These are phyloP conservation scores for Malurus melanocephalus DNA, from an alignment of 2,113 vertebrate genomes.

Conservation along the genomic window DNA sequence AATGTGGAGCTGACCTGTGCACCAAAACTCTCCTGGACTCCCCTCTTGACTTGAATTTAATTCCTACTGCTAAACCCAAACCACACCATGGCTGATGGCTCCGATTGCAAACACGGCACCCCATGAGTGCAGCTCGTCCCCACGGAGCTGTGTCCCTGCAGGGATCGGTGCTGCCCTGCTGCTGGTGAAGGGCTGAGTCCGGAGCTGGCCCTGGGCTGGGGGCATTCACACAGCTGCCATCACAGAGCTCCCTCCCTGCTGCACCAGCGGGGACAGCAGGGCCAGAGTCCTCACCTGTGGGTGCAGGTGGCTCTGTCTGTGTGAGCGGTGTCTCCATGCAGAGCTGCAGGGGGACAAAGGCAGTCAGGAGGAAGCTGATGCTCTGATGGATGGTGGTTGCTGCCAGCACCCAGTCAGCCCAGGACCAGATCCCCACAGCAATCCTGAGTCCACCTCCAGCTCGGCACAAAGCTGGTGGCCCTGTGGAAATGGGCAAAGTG, in stretches of 20 bases:
- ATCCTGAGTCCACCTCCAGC: neutral
- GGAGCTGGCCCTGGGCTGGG: accelerated
- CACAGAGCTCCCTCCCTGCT: accelerated
- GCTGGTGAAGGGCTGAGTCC: accelerated
- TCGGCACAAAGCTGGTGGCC: neutral
- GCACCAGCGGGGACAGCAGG: neutral
- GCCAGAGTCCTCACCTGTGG: accelerated
- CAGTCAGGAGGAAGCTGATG: neutral
- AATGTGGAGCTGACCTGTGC: neutral
- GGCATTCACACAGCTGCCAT: accelerated
- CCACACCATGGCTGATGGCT: accelerated
- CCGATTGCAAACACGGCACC: accelerated
- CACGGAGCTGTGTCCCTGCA: neutral
- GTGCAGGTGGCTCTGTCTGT: accelerated
- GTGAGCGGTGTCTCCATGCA: neutral
- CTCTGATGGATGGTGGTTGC: accelerated
- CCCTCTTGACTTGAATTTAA: neutral
- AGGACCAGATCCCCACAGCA: neutral
- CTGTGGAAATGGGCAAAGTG: neutral
- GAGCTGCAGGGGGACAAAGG: accelerated
- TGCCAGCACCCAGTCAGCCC: neutral
- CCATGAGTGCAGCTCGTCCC: accelerated
- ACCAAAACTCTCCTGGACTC: neutral
- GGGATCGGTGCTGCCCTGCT: accelerated
- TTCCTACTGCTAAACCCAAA: neutral